These are phyloP conservation scores for Montipora sp. DNA, from an alignment of 64 coral and sea anemone genomes.

Conservation along the genomic window DNA sequence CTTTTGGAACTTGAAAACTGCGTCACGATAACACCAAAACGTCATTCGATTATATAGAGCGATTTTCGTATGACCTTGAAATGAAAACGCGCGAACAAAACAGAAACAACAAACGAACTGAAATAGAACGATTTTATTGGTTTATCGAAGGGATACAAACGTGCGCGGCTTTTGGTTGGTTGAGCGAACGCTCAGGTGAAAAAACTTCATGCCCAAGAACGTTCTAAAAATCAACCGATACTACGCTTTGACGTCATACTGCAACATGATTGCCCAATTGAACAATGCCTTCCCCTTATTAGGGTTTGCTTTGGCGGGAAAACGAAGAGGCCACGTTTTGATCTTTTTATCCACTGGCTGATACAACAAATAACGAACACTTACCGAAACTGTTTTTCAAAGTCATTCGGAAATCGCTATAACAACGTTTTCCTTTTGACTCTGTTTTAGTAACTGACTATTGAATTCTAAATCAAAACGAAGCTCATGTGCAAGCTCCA, in stretches of 20 bases:
- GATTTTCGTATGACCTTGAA: background rate
- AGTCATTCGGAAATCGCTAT: background rate
- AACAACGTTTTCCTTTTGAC: background rate
- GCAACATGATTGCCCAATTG: background rate
- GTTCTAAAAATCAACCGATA: background rate
- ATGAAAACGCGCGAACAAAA: background rate
- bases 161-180: too few relatives aligned
- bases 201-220: background rate
- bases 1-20: background rate
- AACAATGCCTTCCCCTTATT: too few relatives aligned
- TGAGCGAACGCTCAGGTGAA: too few relatives aligned
- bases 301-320: too few relatives aligned
- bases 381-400: background rate
- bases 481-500: background rate
- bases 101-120: too few relatives aligned
- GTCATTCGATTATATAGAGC: background rate
- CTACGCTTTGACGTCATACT: background rate
- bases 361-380: too few relatives aligned
- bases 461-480: too few relatives aligned
- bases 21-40: background rate
- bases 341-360: too few relatives aligned
- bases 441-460: too few relatives aligned
- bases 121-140: too few relatives aligned
- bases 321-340: too few relatives aligned
- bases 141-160: too few relatives aligned